Base-by-base conservation (phyloP, 2,888 invertebrate species). In the Trisateles emortualis region DNA sequence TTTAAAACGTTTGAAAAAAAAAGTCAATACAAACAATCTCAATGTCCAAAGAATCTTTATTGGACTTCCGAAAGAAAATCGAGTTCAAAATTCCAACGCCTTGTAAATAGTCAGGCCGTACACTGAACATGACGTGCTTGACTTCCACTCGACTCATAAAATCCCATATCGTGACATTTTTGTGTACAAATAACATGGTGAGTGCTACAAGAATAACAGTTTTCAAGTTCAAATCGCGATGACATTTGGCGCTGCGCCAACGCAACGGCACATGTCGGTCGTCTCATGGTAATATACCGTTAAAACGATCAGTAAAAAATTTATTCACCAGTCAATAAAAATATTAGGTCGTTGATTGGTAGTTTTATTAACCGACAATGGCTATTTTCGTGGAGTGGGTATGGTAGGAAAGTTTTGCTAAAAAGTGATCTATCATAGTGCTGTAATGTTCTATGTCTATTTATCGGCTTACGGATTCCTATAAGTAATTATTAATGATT, bases 141-240 rank as follows among this genome's bases (percentile, higher is more conserved):
- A 38, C 48, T 44, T 64, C 50, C 52, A 54, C 41, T 19, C 40
- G 2, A 8, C 51, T 30, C 49, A 55, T 66, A 58, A 70, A 70
- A 59, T 54, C 52, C 53, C 54, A 49, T 59, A 54, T 62, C 44
- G 43, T 61, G 72, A 74, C 74, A 75, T 67, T 68, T 79, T 73
- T 69, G 55, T 52, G 51, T 61, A 55, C 54, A 61, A 76, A 68
- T 71, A 74, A 60, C 59, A 58, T 54, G 66, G 72, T 64, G 61
- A 69, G 52, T 42, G 72, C 75, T 76, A 78, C 79, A 69, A 79
- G 75, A 81, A 81, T 81, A 81, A 81, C 81, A 68, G 55, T 52
- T 67, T 58, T 74, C 78, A 79, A 78, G 77, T 77, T 79, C 76
- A 72, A 59, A 73, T 65, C 38, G 42, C 47, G 69, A 68, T 75